Evolutionary conservation across 2,888 invertebrate genomes (phyloP), one percentile per base, ranked within the genome.

Genomic region (Nomada ferruginata): DNA sequence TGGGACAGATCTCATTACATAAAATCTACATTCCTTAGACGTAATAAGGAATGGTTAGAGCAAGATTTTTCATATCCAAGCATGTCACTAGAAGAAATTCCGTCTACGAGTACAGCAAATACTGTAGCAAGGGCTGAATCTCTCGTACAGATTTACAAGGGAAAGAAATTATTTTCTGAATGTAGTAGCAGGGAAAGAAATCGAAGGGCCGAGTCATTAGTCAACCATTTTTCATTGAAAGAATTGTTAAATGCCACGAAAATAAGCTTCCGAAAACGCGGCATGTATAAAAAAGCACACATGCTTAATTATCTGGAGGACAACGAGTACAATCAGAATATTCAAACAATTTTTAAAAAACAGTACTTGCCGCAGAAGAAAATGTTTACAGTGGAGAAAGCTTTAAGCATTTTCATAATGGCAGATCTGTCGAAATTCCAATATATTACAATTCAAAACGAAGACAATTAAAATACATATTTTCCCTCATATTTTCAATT

Each of bases 241-340:
- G 59, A 59, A 59, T 29, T 59, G 7, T 57, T 53, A 20, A n/a
- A 53, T 53, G 53, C 53, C 3, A n/a, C 53, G n/a, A 64, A 64
- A 50, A 47, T 64, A 26, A 64, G 52, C 15, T 50, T 64, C 23
- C 23, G 23, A 23, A 23, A 23, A 1, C 23, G 23, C 23, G 23
- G 23, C 23, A 23, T 23, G 23, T 23, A 23, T 23, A 23, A 23
- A 23, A 23, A 23, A 23, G 0, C 23, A 23, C 23, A 1, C 23
- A 23, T 23, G 23, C 1, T 23, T 23, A 23, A 23, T 0, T 23
- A 23, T 23, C 23, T 23, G 23, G 23, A 23, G 23, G 23, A 23
- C 23, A 23, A 23, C 23, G 23, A 23, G 23, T 23, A 23, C 23
- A 23, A 23, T 23, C 23, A 23, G 23, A 23, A 23, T 23, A 23